Evolutionary conservation across 1,140 invertebrate genomes (phyloP), one percentile per base, ranked within the genome.

Genomic region (Drosophila arizonae): DNA sequence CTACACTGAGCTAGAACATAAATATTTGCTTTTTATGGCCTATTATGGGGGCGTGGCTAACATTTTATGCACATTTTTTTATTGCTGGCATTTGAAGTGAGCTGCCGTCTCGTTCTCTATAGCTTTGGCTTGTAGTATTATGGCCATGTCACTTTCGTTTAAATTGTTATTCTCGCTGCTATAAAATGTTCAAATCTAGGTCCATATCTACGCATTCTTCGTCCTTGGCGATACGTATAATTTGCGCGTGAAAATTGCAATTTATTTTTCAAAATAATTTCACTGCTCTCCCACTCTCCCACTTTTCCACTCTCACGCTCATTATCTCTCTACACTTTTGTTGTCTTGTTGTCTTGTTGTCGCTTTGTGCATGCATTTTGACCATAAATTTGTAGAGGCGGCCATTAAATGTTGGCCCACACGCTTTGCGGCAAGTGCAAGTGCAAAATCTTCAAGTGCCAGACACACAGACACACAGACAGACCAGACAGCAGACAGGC

Each of bases 121-220:
- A 10, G 28, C 41, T 5, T n/a, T 64, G 3, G 21, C n/a, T 6
- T 39, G 48, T 60, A 9, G 67, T 61, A 54, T 72, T 68, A 58
- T 81, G 72, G 60, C 61, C 74, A 68, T 85, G 81, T 77, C 74
- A 70, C 77, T 85, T 85, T 55, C 69, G 77, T 82, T 87, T 69
- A 82, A 87, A 88, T 84, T 77, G 79, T 70, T 84, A 79, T 76
- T 86, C 76, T 79, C 84, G 57, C 63, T 73, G 79, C 67, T 79
- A 88, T 87, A 87, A 90, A 90, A 90, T 90, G 71, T 73, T 48
- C 64, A 77, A 79, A 90, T 90, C 87, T 90, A 90, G 87, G 87
- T 90, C 87, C 87, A 90, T 87, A 87, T 90, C 87, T 90, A 90
- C 87, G 87, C 87, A 90, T 76, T 90, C 68, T 71, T 79, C 86